Base-by-base conservation (phyloP, 2,113 vertebrate genomes). In the Gobio gobio region DNA sequence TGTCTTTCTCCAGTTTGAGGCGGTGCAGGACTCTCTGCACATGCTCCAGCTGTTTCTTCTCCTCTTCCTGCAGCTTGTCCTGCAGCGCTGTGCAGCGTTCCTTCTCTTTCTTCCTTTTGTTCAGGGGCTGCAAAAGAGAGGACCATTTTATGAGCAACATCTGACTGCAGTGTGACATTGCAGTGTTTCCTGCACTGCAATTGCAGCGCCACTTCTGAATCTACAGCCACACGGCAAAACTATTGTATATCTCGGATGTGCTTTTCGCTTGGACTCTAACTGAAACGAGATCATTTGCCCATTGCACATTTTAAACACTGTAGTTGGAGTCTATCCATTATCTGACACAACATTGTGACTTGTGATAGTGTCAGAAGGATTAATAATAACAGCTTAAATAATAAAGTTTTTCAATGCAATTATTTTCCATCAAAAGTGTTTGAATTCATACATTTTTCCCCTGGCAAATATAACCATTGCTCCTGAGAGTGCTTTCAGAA, bases 21-120 rank as follows among this genome's bases (percentile, higher is more conserved):
- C 97, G 96, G 85, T 99, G 96, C 4, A 99, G 91, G 83, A 99
- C 97, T 88, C 98, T 94, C 90, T 97, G 96, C 84, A 98, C 97
- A 18, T 99, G 98, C 89, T 99, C 98, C 90, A 95, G 87, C 84
- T 99, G 98, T 78, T 99, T 99, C 91, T 99, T 99, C 92, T 99
- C 98, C 89, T 99, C 98, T 90, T 99, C 98, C 72, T 96, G 96
- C 18, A 99, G 96, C 77, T 99, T 99, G 89, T 99, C 98, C 90
- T 99, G 97, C 86, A 99, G 95, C 24, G 97, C 98, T 5, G 97
- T 99, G 89, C 98, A 99, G 68, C 97, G 97, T 78, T 99, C 98
- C 90, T 98, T 99, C 91, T 99, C 98, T 91, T 99, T 99, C 92
- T 99, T 99, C 94, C 97, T 99, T 93, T 99, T 99, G 93, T 99